Conservation (phyloP, 2,113 vertebrate species). For the Tenrec ecaudatus region DNA sequence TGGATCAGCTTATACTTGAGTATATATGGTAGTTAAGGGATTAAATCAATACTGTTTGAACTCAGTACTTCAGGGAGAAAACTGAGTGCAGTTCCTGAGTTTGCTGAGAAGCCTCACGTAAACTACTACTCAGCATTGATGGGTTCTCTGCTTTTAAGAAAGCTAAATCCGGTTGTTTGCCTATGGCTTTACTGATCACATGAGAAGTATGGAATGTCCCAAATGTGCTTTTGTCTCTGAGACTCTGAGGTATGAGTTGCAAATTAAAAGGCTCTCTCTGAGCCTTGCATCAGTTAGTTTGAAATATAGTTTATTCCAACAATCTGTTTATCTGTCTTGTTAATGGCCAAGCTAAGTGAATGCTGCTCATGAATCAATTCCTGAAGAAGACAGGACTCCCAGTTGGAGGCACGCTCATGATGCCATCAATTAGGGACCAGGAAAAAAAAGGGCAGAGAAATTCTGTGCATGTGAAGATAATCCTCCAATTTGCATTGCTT, state of each 20-base stretch:
- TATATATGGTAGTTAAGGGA: conserved; percentile 27
- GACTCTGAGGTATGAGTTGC: conserved; percentile 72
- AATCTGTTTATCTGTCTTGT: conserved; percentile 82
- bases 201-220: conserved; percentile 69
- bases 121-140: background rate
- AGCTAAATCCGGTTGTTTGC: conserved; percentile 64
- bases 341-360: conserved; percentile 86
- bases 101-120: conserved; percentile 32
- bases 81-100: conserved; percentile 19
- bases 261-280: conserved; percentile 78
- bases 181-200: conserved; percentile 23
- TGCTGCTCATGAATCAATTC: conserved; percentile 84
- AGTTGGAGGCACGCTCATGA: conserved; percentile 82
- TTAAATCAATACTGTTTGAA: conserved; percentile 53
- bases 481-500: conserved; percentile 85
- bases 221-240: conserved; percentile 66
- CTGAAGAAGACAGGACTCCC: conserved; percentile 83
- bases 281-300: conserved; percentile 78
- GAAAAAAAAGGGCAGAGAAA: conserved; percentile 86
- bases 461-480: conserved; percentile 82
- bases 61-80: conserved; percentile 58
- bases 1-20: too few species aligned
- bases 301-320: conserved; percentile 82
- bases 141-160: conserved; percentile 57
- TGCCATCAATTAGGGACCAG: conserved; percentile 88